Base-by-base conservation (phyloP, 2,888 invertebrate species). In the Steinernema hermaphroditum region DNA sequence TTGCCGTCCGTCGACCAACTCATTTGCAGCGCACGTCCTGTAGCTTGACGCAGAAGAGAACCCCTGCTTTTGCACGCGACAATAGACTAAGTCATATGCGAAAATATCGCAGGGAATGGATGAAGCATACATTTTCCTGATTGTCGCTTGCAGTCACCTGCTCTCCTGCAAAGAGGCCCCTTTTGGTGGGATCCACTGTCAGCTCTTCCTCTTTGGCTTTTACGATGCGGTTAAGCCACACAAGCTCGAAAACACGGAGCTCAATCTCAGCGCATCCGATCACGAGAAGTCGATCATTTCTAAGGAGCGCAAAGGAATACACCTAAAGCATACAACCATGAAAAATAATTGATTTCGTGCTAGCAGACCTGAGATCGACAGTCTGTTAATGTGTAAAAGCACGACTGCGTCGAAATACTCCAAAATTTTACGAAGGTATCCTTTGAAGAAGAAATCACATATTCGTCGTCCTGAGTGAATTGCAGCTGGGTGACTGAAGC, bases 371-470 rank as follows among this genome's bases (percentile, higher is more conserved):
- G 89, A 76, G 87, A 87, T 41, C 87, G 82, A 77, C 88, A 88
- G 54, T 94, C 95, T 49, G 93, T 92, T 69, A 98, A 89, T 1
- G 97, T 97, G 87, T 93, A 93, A 85, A 97, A 97, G 87, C 96
- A 97, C 85, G 94, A 93, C 83, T 94, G 93, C 6, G 94, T 94
- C 80, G 93, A 92, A 78, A 97, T 89, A 87, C 97, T 94, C 97
- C 97, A 98, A 87, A 98, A 94, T 88, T 96, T 97, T 0, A 98
- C 91, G 87, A 93, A 93, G 9, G 93, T 93, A 87, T 98, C 98
- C 87, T 94, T 95, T 0, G 96, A 95, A 44, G 85, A 85, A 71
- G 89, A 87, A 41, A 89, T 82, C 24, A 89, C 80, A 44, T 88
- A 83, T 75, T 87, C 82, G 73, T 82, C 85, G n/a, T 84, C 80